phyloP scores from a whole-genome alignment of 2,888 invertebrate genomes.

The Lithophane socia region DNA sequence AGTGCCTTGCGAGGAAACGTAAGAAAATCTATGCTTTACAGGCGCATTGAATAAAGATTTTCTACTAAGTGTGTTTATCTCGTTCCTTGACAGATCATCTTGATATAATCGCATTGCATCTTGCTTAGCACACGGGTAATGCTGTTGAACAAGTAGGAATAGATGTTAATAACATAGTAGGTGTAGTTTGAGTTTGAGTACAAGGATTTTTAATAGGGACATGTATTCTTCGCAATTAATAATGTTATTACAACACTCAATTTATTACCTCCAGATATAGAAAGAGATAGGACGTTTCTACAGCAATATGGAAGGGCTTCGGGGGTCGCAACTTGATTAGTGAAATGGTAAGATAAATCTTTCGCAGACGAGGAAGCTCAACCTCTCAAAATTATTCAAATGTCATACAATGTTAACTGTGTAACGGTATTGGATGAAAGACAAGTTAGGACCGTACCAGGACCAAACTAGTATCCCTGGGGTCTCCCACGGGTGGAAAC shows the following conservation, averaged over 20 bases:
- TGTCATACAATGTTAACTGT: conserved; percentile 69
- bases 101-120: conserved; percentile 38
- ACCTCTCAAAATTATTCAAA: conserved; percentile 73
- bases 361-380: conserved; percentile 62
- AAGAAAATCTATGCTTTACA: conserved; percentile 36
- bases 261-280: conserved; percentile 11
- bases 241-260: conserved; percentile 6
- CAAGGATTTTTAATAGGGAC: conserved; percentile 19
- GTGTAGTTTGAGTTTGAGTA: conserved; percentile 4
- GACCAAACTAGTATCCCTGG: conserved; percentile 68
- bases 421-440: conserved; percentile 72
- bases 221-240: conserved; percentile 13
- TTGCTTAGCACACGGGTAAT: conserved; percentile 34
- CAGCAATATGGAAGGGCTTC: conserved; percentile 3
- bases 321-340: conserved; percentile 22
- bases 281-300: conserved; percentile 6
- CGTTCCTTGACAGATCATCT: conserved; percentile 33
- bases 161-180: conserved; percentile 42
- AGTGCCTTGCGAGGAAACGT: conserved; percentile 39
- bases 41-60: conserved; percentile 36
- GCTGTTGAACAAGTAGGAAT: conserved; percentile 34
- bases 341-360: conserved; percentile 58
- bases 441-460: conserved; percentile 64
- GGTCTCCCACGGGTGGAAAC: conserved; percentile 74
- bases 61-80: conserved; percentile 25